Base-by-base conservation (phyloP, 2,797 vertebrate species). In the Lemur catta region DNA sequence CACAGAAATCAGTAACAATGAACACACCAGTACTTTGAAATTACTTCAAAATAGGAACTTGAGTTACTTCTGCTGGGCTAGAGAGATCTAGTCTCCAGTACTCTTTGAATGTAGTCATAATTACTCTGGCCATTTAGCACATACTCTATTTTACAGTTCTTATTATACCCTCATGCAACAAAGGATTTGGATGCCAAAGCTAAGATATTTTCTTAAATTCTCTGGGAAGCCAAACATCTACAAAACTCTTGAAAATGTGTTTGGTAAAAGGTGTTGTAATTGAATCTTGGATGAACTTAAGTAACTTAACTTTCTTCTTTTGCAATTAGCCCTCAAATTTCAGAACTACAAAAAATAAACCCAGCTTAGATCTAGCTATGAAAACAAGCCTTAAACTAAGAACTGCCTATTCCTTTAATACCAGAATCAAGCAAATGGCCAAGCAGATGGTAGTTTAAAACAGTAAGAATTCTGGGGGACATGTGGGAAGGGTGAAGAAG, bases 381-480 rank as follows among this genome's bases (percentile, higher is more conserved):
- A 74, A 88, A 91, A 81, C 22, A 50, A 63, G 15, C 61, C 63
- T 84, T 86, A 71, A 78, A 87, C 38, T 43, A 91, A 69, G 55
- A 50, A 35, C 22, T 48, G 57, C 22, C n/a, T 88, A 72, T 95
- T 90, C 48, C 71, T 85, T 89, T 93, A 93, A 95, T 72, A 72
- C 59, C 50, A 90, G 61, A 75, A 87, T 91, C 71, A 84, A 95
- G 61, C 91, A 84, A 91, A 93, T 91, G 94, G 93, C 78, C 76
- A 84, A 85, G 63, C 82, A 93, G 87, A 96, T 95, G 82, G 91
- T 33, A 28, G n/a, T 72, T 95, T 71, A 52, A 84, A 95, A 84
- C 92, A 92, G 76, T 72, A 75, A 87, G 78, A 91, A 78, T 91
- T 46, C 76, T 57, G 55, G 57, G 78, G 88, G 71, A 52, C 74